Conservation (phyloP, 2,797 vertebrate genomes). For the Apogon hyalosoma region DNA sequence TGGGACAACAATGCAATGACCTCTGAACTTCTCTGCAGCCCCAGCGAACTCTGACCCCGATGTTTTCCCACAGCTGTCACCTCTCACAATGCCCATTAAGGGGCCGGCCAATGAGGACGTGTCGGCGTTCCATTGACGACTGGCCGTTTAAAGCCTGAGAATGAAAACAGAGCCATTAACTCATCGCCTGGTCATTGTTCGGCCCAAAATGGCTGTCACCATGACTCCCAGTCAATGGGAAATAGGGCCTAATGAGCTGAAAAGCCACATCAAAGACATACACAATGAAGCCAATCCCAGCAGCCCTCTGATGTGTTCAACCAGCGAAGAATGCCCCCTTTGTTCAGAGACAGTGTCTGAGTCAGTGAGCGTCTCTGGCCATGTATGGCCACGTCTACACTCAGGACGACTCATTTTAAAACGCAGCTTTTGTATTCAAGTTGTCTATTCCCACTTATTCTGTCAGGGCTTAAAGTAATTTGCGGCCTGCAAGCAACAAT, state of each 20-base stretch:
- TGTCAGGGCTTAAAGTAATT: no score
- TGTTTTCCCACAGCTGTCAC: slow-evolving; percentile 89
- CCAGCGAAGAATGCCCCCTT: slow-evolving; percentile 42
- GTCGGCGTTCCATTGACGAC: slow-evolving; percentile 43
- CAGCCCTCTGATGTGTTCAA: slow-evolving; percentile 32
- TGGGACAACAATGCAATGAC: slow-evolving; percentile 84
- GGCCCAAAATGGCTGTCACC: slow-evolving; percentile 65
- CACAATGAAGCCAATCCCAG: slow-evolving; percentile 21
- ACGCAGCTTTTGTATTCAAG: background rate
- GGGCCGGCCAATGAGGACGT: slow-evolving; percentile 67
- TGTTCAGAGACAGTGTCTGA: slow-evolving; percentile 25
- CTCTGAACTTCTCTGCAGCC: slow-evolving; percentile 84
- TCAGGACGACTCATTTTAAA: background rate
- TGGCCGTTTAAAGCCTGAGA: slow-evolving; percentile 58
- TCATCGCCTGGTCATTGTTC: slow-evolving; percentile 70
- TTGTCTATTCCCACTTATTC: no score
- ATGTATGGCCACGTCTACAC: background rate
- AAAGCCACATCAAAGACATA: slow-evolving; percentile 68
- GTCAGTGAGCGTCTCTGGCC: background rate
- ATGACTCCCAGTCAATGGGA: slow-evolving; percentile 66
- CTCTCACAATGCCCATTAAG: slow-evolving; percentile 84
- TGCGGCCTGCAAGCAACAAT: no score
- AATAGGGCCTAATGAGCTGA: slow-evolving; percentile 71
- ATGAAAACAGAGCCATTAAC: slow-evolving; percentile 74
- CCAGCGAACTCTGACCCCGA: slow-evolving; percentile 80